A percentile compares a stretch with the other conserved stretches of the same genome.
phyloP scores from a whole-genome alignment of 2,113 vertebrate species.

The Prinia subflava region DNA sequence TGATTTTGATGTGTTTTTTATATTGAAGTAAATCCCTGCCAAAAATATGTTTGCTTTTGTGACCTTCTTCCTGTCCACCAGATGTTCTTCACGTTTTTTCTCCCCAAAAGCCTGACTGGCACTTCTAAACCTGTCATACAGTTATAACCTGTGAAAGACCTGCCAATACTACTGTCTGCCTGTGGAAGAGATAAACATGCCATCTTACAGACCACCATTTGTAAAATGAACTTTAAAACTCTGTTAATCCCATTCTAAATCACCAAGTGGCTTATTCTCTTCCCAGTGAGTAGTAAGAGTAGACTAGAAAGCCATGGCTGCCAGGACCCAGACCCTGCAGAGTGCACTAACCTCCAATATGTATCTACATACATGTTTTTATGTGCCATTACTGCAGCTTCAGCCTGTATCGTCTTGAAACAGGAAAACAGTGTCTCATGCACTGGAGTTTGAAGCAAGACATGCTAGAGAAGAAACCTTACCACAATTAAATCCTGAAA shows the following conservation, averaged over 20 bases:
- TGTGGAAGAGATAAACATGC: not conserved
- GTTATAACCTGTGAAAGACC: not conserved
- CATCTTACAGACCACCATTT: not conserved
- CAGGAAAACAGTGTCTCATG: not conserved
- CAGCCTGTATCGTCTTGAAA: not conserved
- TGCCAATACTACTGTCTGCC: not conserved
- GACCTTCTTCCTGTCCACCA: not conserved
- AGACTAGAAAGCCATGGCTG: not conserved
- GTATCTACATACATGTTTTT: not conserved
- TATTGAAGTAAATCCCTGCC: not conserved
- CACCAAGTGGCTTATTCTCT: not conserved
- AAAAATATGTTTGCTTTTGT: not conserved
- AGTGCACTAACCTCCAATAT: not conserved
- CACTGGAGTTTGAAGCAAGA: not conserved
- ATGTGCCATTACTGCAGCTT: not conserved
- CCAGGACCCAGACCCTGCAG: not conserved
- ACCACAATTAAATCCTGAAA: not conserved
- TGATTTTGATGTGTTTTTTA: not conserved
- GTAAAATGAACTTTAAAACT: not conserved
- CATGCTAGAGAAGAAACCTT: not conserved
- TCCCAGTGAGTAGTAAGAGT: not conserved
- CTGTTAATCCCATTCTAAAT: not conserved
- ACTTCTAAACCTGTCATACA: not conserved
- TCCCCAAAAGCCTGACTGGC: not conserved
- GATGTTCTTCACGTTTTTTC: not conserved